Evolutionary conservation across 1,140 invertebrate genomes (phyloP).

Genomic region (Glomeris maerens): DNA sequence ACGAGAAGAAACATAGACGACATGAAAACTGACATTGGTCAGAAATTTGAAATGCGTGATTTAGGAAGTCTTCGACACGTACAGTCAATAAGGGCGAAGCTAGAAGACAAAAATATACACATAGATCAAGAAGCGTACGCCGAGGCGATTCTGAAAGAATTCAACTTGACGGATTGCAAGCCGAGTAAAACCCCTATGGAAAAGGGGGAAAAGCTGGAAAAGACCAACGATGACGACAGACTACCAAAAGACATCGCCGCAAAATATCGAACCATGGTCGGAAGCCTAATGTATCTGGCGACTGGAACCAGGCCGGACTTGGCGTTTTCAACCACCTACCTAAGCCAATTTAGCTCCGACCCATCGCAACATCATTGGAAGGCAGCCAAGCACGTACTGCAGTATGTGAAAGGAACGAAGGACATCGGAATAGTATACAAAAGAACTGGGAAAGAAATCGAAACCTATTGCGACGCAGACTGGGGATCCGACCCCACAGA

Average conservation of each 20-base stretch:
- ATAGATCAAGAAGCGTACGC: background rate
- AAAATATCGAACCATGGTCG: background rate
- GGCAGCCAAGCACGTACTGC: slow-evolving; percentile 1
- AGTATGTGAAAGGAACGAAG: slow-evolving; percentile 3
- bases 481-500: slow-evolving; percentile 9
- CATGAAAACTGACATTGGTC: background rate
- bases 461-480: too few relatives aligned
- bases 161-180: background rate
- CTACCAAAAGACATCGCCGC: background rate
- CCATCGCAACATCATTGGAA: slow-evolving; percentile 8
- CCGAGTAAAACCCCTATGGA: background rate
- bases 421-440: slow-evolving; percentile 2
- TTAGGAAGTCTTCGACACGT: background rate
- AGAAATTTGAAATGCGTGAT: slow-evolving; percentile 1
- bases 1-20: background rate
- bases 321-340: slow-evolving; percentile 1
- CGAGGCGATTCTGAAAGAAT: background rate
- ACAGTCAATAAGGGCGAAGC: background rate
- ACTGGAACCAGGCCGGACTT: background rate
- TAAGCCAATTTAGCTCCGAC: background rate
- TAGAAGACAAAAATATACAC: background rate
- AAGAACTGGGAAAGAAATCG: slow-evolving; percentile 2
- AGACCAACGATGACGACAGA: background rate
- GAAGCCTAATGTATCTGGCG: slow-evolving; percentile 5
- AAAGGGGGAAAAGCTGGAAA: background rate